Conservation (phyloP, 2,888 invertebrate genomes). For the Zhuqinia jingwanae region DNA sequence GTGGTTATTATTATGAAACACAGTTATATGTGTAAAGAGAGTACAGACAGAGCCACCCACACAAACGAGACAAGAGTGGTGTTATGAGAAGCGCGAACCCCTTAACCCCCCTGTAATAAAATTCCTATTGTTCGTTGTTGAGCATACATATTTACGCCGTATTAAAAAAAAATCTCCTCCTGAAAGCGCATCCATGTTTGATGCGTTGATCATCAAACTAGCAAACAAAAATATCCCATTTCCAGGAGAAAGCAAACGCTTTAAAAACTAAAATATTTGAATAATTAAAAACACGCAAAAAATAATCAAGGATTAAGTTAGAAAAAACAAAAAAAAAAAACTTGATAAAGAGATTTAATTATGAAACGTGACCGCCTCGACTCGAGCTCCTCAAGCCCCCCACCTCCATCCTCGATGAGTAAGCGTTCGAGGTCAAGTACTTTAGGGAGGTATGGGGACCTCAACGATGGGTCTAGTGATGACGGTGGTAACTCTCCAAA, state of each 20-base stretch:
- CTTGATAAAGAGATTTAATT: slow-evolving; percentile 2
- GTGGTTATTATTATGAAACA: no score
- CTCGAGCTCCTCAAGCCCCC: slow-evolving; percentile 61
- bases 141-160: no score
- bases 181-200: slow-evolving; percentile 51
- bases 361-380: slow-evolving; percentile 71
- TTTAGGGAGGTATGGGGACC: slow-evolving; percentile 54
- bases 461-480: slow-evolving; percentile 62
- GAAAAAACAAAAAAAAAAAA: background rate
- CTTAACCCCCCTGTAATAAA: background rate
- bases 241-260: background rate
- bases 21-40: no score
- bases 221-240: no score
- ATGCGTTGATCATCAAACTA: slow-evolving; percentile 1
- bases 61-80: no score
- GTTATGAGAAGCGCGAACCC: no score
- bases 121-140: no score
- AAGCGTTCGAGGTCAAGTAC: slow-evolving; percentile 70
- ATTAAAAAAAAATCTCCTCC: background rate
- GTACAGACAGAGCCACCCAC: no score
- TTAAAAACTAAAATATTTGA: background rate
- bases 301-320: background rate
- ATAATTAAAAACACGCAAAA: background rate
- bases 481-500: slow-evolving; percentile 48
- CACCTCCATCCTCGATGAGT: slow-evolving; percentile 71